Percentiles rank a stretch among this genome's conserved stretches.
phyloP scores from a whole-genome alignment of 1,140 invertebrate genomes.

The Goniozus legneri region DNA sequence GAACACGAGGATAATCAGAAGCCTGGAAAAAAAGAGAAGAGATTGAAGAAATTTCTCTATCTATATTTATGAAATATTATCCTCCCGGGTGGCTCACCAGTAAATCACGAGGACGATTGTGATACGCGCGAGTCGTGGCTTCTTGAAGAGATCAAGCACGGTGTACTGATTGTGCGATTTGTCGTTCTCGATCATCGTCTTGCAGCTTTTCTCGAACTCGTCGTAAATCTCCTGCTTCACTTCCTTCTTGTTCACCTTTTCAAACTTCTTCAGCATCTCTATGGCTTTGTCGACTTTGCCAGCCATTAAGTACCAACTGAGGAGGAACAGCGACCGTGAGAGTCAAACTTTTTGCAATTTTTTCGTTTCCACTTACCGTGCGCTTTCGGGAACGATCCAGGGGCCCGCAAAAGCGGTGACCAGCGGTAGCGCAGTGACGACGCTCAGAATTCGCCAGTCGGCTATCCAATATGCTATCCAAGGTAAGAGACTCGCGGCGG shows the following conservation, averaged over 20 bases:
- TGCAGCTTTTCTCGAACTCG: constrained; percentile 68
- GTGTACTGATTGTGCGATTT: constrained; percentile 67
- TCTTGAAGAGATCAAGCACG: constrained; percentile 73
- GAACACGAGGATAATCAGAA: constrained; percentile 79
- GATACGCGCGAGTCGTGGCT: constrained; percentile 68
- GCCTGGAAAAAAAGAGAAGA: constrained; percentile 48
- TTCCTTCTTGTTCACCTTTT: constrained; percentile 70
- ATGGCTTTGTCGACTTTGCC: constrained; percentile 75
- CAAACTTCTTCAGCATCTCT: constrained; percentile 75
- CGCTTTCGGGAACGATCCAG: constrained; percentile 78
- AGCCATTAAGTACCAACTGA: constrained; percentile 73
- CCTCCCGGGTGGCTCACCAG: constrained; percentile 55
- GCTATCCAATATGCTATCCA: constrained; percentile 76
- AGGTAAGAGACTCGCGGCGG: constrained; percentile 71
- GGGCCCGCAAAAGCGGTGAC: constrained; percentile 67
- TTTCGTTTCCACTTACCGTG: constrained; percentile 52
- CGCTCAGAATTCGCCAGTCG: constrained; percentile 73
- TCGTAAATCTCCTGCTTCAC: constrained; percentile 70
- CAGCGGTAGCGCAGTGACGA: constrained; percentile 72
- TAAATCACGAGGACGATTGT: constrained; percentile 72
- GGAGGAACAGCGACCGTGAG: not conserved
- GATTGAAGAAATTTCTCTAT: not conserved
- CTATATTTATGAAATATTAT: not conserved
- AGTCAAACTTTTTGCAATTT: constrained; percentile 1
- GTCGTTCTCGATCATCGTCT: constrained; percentile 63